Percentiles rank a stretch among this genome's conserved stretches.
Evolutionary conservation across 2,888 invertebrate genomes (phyloP).

Genomic region (Acrobasis suavella): DNA sequence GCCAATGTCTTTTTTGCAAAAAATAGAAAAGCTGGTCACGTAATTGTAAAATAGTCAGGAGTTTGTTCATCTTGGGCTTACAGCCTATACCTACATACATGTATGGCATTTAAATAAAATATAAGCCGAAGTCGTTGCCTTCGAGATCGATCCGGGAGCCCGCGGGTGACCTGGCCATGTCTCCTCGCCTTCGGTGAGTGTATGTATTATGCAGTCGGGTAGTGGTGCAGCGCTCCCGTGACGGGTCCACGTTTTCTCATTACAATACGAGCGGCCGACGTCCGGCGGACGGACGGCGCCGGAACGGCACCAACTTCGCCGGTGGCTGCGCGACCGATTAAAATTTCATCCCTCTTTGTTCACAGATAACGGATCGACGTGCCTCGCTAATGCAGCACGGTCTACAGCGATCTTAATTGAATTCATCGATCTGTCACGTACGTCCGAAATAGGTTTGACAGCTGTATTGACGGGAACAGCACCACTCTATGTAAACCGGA

Average conservation of each 20-base stretch:
- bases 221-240: conserved; percentile 27
- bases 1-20: background rate
- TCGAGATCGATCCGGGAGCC: conserved; percentile 42
- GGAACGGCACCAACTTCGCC: conserved; percentile 59
- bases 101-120: conserved; percentile 45
- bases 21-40: background rate
- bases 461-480: conserved; percentile 12
- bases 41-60: background rate
- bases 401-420: conserved; percentile 60
- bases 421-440: conserved; percentile 48
- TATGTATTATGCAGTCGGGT: conserved; percentile 52
- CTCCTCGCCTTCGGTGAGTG: conserved; percentile 24
- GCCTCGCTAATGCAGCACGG: conserved; percentile 60
- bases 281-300: conserved; percentile 43
- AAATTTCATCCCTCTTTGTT: conserved; percentile 79
- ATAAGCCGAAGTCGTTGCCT: conserved; percentile 35
- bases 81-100: conserved; percentile 28
- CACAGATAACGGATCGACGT: conserved; percentile 72
- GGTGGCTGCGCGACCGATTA: conserved; percentile 73
- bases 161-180: conserved; percentile 25
- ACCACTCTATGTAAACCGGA: background rate
- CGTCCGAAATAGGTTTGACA: conserved; percentile 16
- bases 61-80: conserved; percentile 31
- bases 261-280: conserved; percentile 57
- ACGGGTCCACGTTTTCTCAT: conserved; percentile 46